Base-by-base conservation (phyloP, 2,113 vertebrate genomes). In the Pyrgilauda ruficollis region DNA sequence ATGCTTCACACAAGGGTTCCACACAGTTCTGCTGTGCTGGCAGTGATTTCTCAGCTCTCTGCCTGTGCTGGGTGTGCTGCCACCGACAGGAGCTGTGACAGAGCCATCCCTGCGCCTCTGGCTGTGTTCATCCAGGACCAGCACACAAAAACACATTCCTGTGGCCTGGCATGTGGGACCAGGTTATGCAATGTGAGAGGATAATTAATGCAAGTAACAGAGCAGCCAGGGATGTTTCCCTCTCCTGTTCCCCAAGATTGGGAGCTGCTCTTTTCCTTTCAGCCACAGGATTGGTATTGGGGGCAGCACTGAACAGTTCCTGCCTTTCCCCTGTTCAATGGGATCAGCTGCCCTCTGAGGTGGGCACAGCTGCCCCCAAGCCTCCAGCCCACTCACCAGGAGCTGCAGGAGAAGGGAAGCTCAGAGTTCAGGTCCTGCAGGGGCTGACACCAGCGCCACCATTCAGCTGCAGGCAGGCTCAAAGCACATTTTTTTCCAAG, bases 91-190 rank as follows among this genome's bases (percentile, higher is more conserved):
- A 46, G 86, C 89, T 91, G 87, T 41, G 84, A 16, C 68, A 81
- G 17, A 70, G 89, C 67, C 53, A 31, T 16, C 8, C 1, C 50
- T 2, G 5, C 0, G 2, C 30, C 20, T 5, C 24, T 2, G 63
- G 8, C 67, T 12, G 43, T 26, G 49, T 13, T 61, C 10, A 12
- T 6, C 4, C 8, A 27, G 62, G 6, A 17, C 6, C 13, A 8
- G 82, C 67, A 8, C 76, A 73, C 35, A 44, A 27, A 84, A 78
- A 69, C 92, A 84, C 93, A 89, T 96, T 92, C 95, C 91, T 96
- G 93, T 0, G 92, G 92, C 92, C 78, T 91, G 92, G 96, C 84
- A 0, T 0, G 10, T 2, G 44, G 47, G 64, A 2, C 72, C 4
- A 3, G 64, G 27, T 89, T 92, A 56, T 0, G 27, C 87, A 95